These are phyloP conservation scores for Caenorhabditis sp. DNA, from an alignment of 2,888 invertebrate species.

Conservation along the genomic window DNA sequence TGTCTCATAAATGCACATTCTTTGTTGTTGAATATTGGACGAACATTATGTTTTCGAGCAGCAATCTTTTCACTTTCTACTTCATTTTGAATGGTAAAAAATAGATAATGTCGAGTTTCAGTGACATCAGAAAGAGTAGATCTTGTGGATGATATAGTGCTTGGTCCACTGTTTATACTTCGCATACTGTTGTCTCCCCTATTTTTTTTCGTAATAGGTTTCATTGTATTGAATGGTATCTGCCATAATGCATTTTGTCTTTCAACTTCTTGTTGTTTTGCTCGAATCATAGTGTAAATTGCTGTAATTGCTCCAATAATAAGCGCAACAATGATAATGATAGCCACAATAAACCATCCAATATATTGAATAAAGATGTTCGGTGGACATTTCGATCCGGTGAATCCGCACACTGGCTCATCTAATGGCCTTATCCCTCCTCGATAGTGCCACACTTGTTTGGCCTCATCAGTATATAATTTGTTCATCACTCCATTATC, in stretches of 20 bases:
- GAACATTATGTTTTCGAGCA: slow-evolving; percentile 37
- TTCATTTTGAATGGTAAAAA: slow-evolving; percentile 2
- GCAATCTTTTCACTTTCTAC: slow-evolving; percentile 23
- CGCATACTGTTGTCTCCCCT: slow-evolving; percentile 42
- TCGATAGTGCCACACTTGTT: slow-evolving; percentile 21
- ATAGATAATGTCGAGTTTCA: slow-evolving; percentile 14
- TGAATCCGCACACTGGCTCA: slow-evolving; percentile 49
- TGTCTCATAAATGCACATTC: slow-evolving; percentile 38
- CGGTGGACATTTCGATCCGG: slow-evolving; percentile 39
- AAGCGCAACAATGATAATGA: slow-evolving; percentile 23
- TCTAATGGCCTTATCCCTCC: slow-evolving; percentile 38
- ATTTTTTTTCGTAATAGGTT: slow-evolving; percentile 21
- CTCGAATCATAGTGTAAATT: slow-evolving; percentile 24
- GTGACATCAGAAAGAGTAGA: neutral
- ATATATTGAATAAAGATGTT: slow-evolving; percentile 21
- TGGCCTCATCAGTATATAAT: slow-evolving; percentile 21
- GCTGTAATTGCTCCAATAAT: slow-evolving; percentile 20
- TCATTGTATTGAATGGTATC: slow-evolving; percentile 44
- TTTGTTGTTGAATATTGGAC: slow-evolving; percentile 14
- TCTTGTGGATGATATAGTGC: neutral
- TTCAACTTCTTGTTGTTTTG: slow-evolving; percentile 47
- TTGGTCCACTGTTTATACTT: neutral
- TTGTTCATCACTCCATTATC: slow-evolving; percentile 11
- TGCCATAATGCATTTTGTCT: slow-evolving; percentile 50
- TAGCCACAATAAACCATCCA: slow-evolving; percentile 35